Conservation (phyloP, 2,888 invertebrate species). For the Tipula confusa region DNA sequence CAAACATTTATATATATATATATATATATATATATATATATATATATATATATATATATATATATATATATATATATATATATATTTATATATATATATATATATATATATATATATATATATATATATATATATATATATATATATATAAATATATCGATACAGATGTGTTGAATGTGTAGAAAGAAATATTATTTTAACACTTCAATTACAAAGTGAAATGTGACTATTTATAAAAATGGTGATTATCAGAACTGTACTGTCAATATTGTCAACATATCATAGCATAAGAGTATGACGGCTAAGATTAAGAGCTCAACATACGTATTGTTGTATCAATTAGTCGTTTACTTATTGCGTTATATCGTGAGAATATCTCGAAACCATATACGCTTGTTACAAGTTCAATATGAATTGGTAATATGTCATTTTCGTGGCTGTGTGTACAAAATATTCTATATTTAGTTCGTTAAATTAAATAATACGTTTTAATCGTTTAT, state of each 20-base stretch:
- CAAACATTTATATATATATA: no score
- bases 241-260: neutral
- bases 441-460: neutral
- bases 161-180: neutral
- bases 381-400: neutral
- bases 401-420: neutral
- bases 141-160: neutral
- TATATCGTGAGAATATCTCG: neutral
- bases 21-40: no score
- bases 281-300: neutral
- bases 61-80: no score
- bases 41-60: no score
- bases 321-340: neutral
- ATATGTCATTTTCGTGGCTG: neutral
- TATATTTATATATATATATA: no score
- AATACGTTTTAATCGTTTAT: neutral
- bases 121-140: no score
- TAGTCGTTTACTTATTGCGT: neutral
- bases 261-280: conserved; percentile 15
- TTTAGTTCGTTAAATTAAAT: neutral
- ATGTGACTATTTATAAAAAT: neutral
- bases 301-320: neutral
- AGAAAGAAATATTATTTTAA: neutral
- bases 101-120: no score
- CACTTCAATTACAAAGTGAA: neutral